Evolutionary conservation across 2,797 vertebrate genomes (phyloP).

Genomic region (Ispidina lecontei): DNA sequence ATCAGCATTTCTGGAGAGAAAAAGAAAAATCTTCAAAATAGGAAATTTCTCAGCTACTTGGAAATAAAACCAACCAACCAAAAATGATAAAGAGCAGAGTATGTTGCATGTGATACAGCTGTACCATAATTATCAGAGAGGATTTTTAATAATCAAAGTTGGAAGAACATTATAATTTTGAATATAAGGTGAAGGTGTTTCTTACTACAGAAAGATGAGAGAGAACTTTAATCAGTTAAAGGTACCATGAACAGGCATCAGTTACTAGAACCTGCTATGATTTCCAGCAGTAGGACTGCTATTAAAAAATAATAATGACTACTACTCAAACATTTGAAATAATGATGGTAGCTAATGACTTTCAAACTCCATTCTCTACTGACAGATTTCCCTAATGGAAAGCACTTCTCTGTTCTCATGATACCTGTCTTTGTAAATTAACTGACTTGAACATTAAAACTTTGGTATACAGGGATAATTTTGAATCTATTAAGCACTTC

Average conservation of each 20-base stretch:
- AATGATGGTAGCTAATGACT: not conserved
- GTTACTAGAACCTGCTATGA: not conserved
- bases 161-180: not conserved
- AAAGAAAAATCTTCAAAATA: not conserved
- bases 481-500: not conserved
- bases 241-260: not conserved
- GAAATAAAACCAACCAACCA: not conserved
- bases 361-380: not conserved
- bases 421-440: slow-evolving; percentile 5
- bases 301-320: not conserved
- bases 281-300: not conserved
- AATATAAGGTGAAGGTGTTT: not conserved
- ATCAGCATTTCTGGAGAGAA: not conserved
- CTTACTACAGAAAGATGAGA: not conserved
- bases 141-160: not conserved
- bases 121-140: not conserved
- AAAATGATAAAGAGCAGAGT: not conserved
- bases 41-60: not conserved
- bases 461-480: not conserved
- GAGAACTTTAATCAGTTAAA: not conserved
- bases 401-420: not conserved
- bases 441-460: not conserved
- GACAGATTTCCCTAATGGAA: slow-evolving; percentile 1
- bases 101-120: not conserved
- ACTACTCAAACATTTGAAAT: slow-evolving; percentile 33